Percentiles rank a stretch among this genome's conserved stretches.
Conservation (phyloP, 2,113 vertebrate genomes). For the Eira barbara region DNA sequence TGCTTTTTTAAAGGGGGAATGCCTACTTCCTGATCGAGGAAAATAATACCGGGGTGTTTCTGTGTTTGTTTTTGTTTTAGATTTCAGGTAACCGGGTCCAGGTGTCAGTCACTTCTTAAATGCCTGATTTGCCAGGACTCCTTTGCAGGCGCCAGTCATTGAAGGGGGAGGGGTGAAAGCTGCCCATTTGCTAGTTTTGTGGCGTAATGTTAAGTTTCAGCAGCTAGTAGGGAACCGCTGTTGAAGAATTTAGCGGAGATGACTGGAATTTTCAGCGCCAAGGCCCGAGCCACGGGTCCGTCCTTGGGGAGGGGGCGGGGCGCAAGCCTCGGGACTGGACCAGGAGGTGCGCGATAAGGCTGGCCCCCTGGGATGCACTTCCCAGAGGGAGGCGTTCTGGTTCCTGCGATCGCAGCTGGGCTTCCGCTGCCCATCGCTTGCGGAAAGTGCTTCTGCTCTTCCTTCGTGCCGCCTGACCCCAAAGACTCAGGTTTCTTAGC, state of each 20-base stretch:
- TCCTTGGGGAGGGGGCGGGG: not conserved
- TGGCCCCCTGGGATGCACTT: not conserved
- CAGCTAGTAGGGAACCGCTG: not conserved
- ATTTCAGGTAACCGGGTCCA: not conserved
- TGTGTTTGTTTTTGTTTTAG: not conserved
- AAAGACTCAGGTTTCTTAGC: not conserved
- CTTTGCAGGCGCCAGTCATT: constrained; percentile 3
- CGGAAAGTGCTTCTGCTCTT: not conserved
- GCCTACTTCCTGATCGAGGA: not conserved
- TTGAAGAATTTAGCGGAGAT: not conserved
- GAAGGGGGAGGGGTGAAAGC: not conserved
- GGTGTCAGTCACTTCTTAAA: constrained; percentile 26
- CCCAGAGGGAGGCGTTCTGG: not conserved
- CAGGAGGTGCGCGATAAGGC: not conserved
- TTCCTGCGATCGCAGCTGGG: not conserved
- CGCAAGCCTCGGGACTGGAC: not conserved
- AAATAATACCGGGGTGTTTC: not conserved
- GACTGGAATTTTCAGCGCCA: not conserved
- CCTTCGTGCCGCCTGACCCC: not conserved
- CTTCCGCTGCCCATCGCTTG: not conserved
- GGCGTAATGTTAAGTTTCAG: constrained; percentile 17
- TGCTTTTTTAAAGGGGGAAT: not conserved
- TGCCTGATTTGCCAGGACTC: not conserved
- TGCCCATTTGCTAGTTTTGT: not conserved
- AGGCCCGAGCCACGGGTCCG: not conserved